Evolutionary conservation across 2,888 invertebrate genomes (phyloP).

Genomic region (Plebejus argus): DNA sequence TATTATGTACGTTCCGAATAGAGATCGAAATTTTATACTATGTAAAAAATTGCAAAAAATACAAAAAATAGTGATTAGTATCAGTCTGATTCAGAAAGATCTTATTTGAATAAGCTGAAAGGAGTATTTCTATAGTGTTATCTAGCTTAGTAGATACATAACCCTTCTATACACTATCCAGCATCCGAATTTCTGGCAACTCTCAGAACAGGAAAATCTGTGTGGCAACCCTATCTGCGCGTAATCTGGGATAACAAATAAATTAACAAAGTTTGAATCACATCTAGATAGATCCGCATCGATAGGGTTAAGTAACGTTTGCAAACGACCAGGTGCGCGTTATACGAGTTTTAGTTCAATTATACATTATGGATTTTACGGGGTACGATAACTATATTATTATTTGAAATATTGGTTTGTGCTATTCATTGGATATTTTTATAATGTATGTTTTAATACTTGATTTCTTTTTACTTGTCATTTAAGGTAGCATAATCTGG

Average conservation of each 20-base stretch:
- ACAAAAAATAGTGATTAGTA: background rate
- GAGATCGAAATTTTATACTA: background rate
- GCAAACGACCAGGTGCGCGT: constrained; percentile 67
- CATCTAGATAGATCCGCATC: constrained; percentile 67
- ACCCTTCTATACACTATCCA: background rate
- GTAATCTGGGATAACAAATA: constrained; percentile 59
- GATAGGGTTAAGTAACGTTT: constrained; percentile 60
- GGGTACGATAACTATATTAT: too few relatives aligned
- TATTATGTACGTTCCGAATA: too few relatives aligned
- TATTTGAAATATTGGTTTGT: too few relatives aligned
- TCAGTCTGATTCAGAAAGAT: background rate
- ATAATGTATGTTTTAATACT: too few relatives aligned
- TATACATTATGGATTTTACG: constrained; percentile 51
- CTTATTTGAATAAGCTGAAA: background rate
- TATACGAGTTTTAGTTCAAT: constrained; percentile 66
- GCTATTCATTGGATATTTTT: too few relatives aligned
- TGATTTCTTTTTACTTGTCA: too few relatives aligned
- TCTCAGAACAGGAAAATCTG: too few relatives aligned
- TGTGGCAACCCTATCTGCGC: constrained; percentile 17
- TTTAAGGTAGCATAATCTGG: too few relatives aligned
- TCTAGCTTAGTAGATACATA: background rate
- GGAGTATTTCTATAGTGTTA: background rate
- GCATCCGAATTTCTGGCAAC: background rate
- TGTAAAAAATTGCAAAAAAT: background rate
- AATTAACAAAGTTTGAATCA: constrained; percentile 71